These are phyloP conservation scores for Falco peregrinus DNA, from an alignment of 2,797 vertebrate genomes.

Conservation along the genomic window DNA sequence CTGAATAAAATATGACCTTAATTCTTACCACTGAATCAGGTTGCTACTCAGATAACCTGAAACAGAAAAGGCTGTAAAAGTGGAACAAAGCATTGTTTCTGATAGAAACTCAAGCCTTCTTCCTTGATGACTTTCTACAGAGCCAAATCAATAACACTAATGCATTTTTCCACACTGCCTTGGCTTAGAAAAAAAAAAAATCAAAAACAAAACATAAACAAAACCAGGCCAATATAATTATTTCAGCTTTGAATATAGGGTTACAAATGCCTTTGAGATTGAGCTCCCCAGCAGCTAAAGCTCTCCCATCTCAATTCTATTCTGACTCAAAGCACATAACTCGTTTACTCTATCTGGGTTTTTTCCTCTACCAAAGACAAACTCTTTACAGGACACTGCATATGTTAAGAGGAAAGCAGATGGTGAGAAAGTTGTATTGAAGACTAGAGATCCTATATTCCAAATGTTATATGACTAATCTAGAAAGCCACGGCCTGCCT, in stretches of 20 bases:
- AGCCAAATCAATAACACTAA: conserved; percentile 54
- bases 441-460: background rate
- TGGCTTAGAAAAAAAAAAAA: background rate
- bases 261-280: conserved; percentile 6
- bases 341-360: background rate
- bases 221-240: background rate
- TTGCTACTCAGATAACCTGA: conserved; percentile 77
- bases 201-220: background rate
- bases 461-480: background rate
- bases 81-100: conserved; percentile 66
- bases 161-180: conserved; percentile 44
- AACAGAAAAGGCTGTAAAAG: conserved; percentile 62
- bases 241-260: background rate
- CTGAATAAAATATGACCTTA: conserved; percentile 88
- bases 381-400: background rate
- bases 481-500: background rate
- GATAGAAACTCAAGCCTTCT: conserved; percentile 64
- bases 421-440: background rate
- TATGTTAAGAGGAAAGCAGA: background rate
- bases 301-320: background rate
- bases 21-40: conserved; percentile 76
- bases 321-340: background rate
- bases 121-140: conserved; percentile 50
- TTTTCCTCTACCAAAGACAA: background rate
- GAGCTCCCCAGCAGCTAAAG: background rate